Conservation (phyloP, 35 echinoderm and acorn worm genomes). For the Stichopus chloronotus region DNA sequence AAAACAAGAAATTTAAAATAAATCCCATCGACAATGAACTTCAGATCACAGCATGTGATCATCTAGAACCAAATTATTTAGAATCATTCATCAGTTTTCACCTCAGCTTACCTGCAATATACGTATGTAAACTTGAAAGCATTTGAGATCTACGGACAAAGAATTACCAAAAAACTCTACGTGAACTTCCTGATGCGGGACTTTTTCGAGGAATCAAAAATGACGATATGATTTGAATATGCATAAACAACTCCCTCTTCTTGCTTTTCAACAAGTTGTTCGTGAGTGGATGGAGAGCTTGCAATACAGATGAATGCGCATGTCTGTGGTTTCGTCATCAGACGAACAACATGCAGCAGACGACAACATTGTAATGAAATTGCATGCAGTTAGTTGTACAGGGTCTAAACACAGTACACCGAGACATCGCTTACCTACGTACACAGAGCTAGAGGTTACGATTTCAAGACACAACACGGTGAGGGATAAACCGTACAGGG, state of each 20-base stretch:
- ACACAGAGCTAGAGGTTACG: neutral
- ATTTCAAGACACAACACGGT: conserved; percentile 8
- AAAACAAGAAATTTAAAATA: too few species aligned
- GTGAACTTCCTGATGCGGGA: conserved; percentile 26
- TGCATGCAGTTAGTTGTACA: neutral
- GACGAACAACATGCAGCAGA: conserved; percentile 39
- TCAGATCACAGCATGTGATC: too few species aligned
- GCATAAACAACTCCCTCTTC: conserved; percentile 40
- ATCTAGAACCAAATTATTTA: too few species aligned
- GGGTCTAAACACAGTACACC: neutral
- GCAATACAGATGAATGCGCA: conserved; percentile 21
- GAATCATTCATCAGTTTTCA: neutral
- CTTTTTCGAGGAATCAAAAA: conserved; percentile 2
- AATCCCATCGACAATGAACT: too few species aligned
- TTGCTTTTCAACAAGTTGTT: conserved; percentile 33
- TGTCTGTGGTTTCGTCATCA: neutral
- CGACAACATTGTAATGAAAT: neutral
- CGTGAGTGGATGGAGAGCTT: conserved; percentile 35
- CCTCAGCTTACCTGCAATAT: neutral
- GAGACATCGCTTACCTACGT: neutral
- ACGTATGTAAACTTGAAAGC: neutral
- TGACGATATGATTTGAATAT: conserved; percentile 41
- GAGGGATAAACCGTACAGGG: conserved; percentile 7
- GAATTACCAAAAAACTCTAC: conserved; percentile 33
- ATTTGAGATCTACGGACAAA: neutral